Evolutionary conservation across 2,888 invertebrate genomes (phyloP), one percentile per base, ranked within the genome.

Genomic region (Liopterus haemorrhoidalis): DNA sequence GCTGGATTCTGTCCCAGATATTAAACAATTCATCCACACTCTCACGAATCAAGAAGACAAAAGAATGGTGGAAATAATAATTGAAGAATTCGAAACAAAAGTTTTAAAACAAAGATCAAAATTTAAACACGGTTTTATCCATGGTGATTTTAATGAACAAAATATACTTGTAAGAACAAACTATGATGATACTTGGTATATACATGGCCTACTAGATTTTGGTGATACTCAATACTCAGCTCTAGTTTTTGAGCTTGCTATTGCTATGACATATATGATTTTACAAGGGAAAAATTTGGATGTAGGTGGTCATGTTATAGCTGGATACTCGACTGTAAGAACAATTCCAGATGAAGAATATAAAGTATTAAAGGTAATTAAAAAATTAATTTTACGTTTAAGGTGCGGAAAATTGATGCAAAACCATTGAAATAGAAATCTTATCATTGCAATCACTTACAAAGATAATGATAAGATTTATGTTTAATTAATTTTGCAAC

Each of bases 61-160:
- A 21, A 66, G 73, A 25, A 58, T 89, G 31, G 78, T 82, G 1
- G 71, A 76, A 41, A 75, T 80, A 35, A 69, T 83, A 3, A 68
- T 87, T 3, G 58, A 69, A 8, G 63, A 70, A 40, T 93, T 86
- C 65, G 79, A 82, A 52, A 68, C 73, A 6, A 71, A 77, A 1
- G 81, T 92, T 0, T 60, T 85, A 1, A 72, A 77, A 0, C 64
- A 70, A 0, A 58, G 74, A 2, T 67, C 74, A 0, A 68, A 72
- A 22, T 69, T 92, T 50, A 78, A 81, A 56, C 74, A 72, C 58
- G 86, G 82, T 57, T 57, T 85, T 4, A 85, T 94, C 49, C 94
- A 95, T 61, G 94, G 92, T 1, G 95, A 95, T 62, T 75, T 88
- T 46, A 94, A 94, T 63, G 92, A 93, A 59, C 86, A 87, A 65